phyloP scores from a whole-genome alignment of 2,797 vertebrate species.

The Jordanella pulchra region DNA sequence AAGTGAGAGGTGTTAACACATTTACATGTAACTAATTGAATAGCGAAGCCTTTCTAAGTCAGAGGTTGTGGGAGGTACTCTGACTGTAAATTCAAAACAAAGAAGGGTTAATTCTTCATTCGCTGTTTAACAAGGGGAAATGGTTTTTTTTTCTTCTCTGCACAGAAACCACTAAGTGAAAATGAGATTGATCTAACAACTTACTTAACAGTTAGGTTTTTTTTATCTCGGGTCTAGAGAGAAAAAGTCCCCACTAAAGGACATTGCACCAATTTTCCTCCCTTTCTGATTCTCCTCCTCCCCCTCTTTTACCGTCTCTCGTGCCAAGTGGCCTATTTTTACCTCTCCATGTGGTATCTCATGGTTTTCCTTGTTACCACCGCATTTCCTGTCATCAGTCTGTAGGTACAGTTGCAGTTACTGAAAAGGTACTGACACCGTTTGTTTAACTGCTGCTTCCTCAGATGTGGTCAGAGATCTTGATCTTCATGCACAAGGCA shows the following conservation, averaged over 20 bases:
- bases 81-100: constrained; percentile 41
- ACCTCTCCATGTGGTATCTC: constrained; percentile 76
- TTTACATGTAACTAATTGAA: constrained; percentile 31
- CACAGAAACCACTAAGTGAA: constrained; percentile 34
- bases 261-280: constrained; percentile 75
- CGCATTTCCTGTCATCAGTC: constrained; percentile 68
- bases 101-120: constrained; percentile 24
- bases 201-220: constrained; percentile 67
- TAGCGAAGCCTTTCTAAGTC: constrained; percentile 35
- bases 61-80: constrained; percentile 48
- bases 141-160: constrained; percentile 10
- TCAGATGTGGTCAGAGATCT: constrained; percentile 63
- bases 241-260: constrained; percentile 78
- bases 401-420: constrained; percentile 59
- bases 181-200: constrained; percentile 53
- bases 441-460: constrained; percentile 59
- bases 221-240: constrained; percentile 81
- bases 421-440: constrained; percentile 47
- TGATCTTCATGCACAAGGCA: constrained; percentile 35
- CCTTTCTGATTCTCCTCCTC: constrained; percentile 44
- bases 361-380: constrained; percentile 82
- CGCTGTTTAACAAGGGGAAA: constrained; percentile 28
- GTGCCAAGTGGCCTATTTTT: constrained; percentile 85
- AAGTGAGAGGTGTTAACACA: constrained; percentile 33
- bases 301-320: constrained; percentile 62